A percentile compares a stretch with the other conserved stretches of the same genome.
Evolutionary conservation across 2,888 invertebrate genomes (phyloP).

Genomic region (Leucoptera coffeella): DNA sequence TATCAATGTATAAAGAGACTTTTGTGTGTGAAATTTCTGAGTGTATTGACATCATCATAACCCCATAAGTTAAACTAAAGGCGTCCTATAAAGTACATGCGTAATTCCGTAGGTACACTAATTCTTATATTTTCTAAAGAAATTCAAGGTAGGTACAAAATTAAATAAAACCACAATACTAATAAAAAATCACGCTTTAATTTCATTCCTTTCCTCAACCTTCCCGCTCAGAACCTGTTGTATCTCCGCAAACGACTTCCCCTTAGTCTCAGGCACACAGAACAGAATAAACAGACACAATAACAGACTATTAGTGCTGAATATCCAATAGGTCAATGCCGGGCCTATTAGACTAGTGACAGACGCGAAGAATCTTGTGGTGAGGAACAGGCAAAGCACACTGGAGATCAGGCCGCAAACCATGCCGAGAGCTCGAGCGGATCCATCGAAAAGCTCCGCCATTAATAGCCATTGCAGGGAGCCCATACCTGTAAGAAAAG

Average conservation of each 20-base stretch:
- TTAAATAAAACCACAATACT: no score
- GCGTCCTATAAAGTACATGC: no score
- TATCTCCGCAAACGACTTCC: slow-evolving; percentile 10
- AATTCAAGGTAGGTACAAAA: no score
- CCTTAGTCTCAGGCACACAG: slow-evolving; percentile 12
- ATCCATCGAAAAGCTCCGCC: slow-evolving; percentile 11
- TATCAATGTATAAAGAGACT: no score
- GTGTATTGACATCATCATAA: no score
- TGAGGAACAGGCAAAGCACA: slow-evolving; percentile 8
- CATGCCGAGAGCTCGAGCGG: slow-evolving; percentile 10
- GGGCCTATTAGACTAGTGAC: slow-evolving; percentile 9
- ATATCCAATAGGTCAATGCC: slow-evolving; percentile 10
- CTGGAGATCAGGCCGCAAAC: slow-evolving; percentile 6
- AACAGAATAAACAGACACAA: slow-evolving; percentile 7
- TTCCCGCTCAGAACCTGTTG: slow-evolving; percentile 7
- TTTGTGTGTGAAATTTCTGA: no score
- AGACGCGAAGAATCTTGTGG: slow-evolving; percentile 9
- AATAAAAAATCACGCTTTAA: no score
- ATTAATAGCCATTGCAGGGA: slow-evolving; percentile 9
- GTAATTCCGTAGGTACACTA: no score
- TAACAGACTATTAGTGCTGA: slow-evolving; percentile 6
- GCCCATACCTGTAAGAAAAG: slow-evolving; percentile 11
- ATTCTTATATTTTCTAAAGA: no score
- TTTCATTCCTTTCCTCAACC: slow-evolving; percentile 3
- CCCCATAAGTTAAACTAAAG: no score